Conservation (phyloP, 92 coral and sea anemone species). For the Zoanthus sansibaricus region DNA sequence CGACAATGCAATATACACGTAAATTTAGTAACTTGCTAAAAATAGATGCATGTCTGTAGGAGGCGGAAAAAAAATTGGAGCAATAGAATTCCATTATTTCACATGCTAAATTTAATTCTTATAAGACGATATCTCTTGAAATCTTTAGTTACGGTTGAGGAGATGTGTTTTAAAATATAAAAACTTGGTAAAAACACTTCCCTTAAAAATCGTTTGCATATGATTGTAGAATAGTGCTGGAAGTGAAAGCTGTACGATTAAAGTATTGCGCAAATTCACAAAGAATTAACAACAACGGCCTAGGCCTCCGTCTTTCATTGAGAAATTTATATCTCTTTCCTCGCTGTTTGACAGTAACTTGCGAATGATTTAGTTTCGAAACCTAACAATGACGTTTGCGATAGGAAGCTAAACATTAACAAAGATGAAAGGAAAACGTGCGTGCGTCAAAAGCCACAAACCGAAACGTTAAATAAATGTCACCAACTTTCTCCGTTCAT, state of each 20-base stretch:
- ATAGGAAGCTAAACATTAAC: conserved; percentile 19
- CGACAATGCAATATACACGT: conserved; percentile 1
- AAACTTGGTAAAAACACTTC: background rate
- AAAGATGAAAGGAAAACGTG: conserved; percentile 10
- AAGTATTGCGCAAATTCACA: too few species aligned
- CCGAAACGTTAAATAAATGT: background rate
- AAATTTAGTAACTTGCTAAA: conserved; percentile 3
- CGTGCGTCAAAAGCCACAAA: conserved; percentile 4
- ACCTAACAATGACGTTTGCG: conserved; percentile 22
- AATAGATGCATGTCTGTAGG: background rate
- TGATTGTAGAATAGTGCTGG: background rate
- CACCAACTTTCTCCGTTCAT: background rate
- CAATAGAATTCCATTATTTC: background rate
- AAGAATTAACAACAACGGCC: background rate
- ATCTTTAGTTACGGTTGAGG: background rate
- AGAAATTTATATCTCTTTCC: background rate
- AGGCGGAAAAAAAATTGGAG: background rate
- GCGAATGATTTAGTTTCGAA: conserved; percentile 29
- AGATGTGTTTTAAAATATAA: background rate
- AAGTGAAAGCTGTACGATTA: too few species aligned
- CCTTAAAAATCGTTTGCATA: too few species aligned
- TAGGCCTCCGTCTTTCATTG: background rate
- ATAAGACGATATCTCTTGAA: background rate
- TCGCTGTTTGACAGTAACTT: background rate
- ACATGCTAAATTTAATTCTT: background rate